Evolutionary conservation across 2,888 invertebrate genomes (phyloP).

Genomic region (Mycalesis mineus): DNA sequence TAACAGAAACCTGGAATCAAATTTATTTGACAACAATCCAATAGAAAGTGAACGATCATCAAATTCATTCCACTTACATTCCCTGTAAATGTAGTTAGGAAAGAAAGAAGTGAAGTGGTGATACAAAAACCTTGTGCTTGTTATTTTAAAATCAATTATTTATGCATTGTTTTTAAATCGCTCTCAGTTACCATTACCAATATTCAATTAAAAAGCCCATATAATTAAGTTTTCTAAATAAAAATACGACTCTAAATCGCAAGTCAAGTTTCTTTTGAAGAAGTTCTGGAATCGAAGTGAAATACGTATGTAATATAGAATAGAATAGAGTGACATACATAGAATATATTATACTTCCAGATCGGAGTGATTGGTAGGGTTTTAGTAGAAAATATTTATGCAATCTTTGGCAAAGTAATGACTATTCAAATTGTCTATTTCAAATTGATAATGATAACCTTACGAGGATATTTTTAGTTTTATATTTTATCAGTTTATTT

Average conservation of each 20-base stretch:
- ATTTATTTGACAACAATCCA: conserved; percentile 58
- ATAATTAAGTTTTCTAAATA: no score
- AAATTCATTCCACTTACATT: conserved; percentile 76
- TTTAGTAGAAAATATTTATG: no score
- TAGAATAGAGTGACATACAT: no score
- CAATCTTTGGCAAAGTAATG: not conserved
- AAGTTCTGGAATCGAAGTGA: no score
- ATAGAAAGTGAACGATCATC: conserved; percentile 55
- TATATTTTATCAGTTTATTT: conserved; percentile 51
- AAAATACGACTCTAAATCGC: no score
- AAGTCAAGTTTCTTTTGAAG: no score
- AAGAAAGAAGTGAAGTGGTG: conserved; percentile 68
- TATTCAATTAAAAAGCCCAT: no score
- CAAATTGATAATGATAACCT: conserved; percentile 39
- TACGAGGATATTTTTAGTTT: conserved; percentile 46
- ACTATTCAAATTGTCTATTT: not conserved
- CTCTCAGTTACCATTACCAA: conserved; percentile 43
- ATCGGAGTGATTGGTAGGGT: no score
- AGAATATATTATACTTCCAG: no score
- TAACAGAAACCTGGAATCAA: conserved; percentile 68
- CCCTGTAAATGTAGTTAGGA: conserved; percentile 66
- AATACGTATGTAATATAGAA: no score
- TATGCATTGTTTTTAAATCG: conserved; percentile 67
- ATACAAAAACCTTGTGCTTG: conserved; percentile 67
- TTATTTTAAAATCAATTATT: conserved; percentile 65